phyloP scores from a whole-genome alignment of 2,113 vertebrate genomes.

The Halichoeres trimaculatus region DNA sequence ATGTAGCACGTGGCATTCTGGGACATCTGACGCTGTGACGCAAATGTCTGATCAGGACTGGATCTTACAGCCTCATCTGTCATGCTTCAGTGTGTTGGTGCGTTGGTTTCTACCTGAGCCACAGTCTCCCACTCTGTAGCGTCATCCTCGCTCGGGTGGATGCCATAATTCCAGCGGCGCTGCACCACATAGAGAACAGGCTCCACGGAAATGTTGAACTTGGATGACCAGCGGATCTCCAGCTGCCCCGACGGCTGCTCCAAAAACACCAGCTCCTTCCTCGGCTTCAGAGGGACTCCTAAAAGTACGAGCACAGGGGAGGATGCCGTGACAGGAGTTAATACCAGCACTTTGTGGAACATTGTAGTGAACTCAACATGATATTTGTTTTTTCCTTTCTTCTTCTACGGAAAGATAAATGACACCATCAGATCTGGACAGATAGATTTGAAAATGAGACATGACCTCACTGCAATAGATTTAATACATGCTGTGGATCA shows the following conservation, averaged over 20 bases:
- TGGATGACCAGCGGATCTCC: conserved; percentile 95
- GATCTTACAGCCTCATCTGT: not conserved
- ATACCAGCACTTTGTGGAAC: conserved; percentile 39
- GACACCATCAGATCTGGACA: conserved; percentile 51
- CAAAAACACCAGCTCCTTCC: conserved; percentile 91
- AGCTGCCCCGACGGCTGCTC: conserved; percentile 89
- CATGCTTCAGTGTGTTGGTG: not conserved
- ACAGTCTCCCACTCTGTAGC: conserved; percentile 92
- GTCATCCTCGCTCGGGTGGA: conserved; percentile 95
- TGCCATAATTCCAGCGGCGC: conserved; percentile 94
- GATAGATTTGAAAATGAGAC: conserved; percentile 69
- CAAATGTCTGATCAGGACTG: conserved; percentile 34
- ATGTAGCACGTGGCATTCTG: conserved; percentile 53
- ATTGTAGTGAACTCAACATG: conserved; percentile 26
- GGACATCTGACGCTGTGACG: conserved; percentile 39
- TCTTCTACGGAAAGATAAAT: conserved; percentile 53
- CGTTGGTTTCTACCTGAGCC: conserved; percentile 84
- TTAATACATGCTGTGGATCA: conserved; percentile 72
- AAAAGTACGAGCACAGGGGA: conserved; percentile 44
- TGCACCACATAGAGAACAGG: conserved; percentile 95
- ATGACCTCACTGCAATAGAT: conserved; percentile 70
- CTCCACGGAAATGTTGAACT: conserved; percentile 95
- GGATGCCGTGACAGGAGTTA: conserved; percentile 19
- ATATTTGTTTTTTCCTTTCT: conserved; percentile 37
- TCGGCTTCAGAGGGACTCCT: conserved; percentile 96